phyloP scores from a whole-genome alignment of 2,113 vertebrate genomes.

The Pachycephala philippinensis region DNA sequence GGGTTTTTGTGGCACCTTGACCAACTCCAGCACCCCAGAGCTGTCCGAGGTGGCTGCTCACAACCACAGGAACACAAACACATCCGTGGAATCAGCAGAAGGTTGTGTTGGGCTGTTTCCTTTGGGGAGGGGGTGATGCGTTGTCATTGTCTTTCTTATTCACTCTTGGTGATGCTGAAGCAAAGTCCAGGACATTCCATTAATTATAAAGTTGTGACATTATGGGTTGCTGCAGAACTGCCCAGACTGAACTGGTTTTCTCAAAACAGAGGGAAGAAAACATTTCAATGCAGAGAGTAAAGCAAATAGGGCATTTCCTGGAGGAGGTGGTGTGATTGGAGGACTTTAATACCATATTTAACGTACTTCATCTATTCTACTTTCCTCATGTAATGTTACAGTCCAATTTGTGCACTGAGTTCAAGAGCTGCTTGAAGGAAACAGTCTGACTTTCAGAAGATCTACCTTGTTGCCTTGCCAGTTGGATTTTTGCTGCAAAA shows the following conservation, averaged over 20 bases:
- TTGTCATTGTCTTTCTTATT: neutral
- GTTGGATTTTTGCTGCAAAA: neutral
- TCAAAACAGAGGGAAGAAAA: neutral
- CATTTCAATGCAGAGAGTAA: neutral
- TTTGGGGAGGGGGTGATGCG: neutral
- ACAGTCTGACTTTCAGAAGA: neutral
- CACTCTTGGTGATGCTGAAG: neutral
- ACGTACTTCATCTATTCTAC: neutral
- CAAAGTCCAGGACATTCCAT: neutral
- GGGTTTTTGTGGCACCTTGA: no score
- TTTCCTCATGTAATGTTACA: neutral
- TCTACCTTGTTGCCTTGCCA: neutral
- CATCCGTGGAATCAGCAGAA: rapidly evolving
- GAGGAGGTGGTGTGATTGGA: neutral
- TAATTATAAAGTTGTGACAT: neutral
- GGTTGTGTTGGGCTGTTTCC: neutral
- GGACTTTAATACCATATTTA: neutral
- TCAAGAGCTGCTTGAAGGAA: neutral
- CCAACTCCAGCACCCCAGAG: no score
- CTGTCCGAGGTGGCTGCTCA: neutral
- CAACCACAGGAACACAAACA: rapidly evolving
- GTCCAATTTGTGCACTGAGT: neutral
- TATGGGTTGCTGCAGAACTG: neutral
- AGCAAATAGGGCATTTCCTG: neutral
- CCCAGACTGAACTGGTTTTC: neutral